Conservation (phyloP, 2,113 vertebrate genomes). For the Melanotaenia duboulayi region DNA sequence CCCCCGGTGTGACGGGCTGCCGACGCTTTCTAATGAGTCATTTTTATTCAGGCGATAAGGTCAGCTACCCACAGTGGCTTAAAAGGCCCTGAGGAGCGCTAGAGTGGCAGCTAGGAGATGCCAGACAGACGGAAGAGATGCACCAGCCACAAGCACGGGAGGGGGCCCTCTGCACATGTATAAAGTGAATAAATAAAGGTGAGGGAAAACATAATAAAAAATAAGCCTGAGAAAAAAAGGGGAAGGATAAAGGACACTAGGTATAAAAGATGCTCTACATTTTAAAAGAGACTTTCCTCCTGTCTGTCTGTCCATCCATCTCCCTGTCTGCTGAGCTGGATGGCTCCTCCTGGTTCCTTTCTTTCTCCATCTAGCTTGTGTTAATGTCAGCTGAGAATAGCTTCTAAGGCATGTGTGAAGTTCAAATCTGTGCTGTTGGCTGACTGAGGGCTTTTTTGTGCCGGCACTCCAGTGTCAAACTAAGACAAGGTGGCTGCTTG, state of each 20-base stretch:
- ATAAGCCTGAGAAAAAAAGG: slow-evolving; percentile 21
- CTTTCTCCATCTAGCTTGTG: slow-evolving; percentile 62
- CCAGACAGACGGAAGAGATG: slow-evolving; percentile 60
- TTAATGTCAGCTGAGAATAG: slow-evolving; percentile 77
- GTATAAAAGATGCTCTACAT: slow-evolving; percentile 46
- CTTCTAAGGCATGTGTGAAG: slow-evolving; percentile 76
- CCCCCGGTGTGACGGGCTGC: slow-evolving; percentile 67
- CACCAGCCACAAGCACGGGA: slow-evolving; percentile 27
- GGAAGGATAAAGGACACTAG: background rate
- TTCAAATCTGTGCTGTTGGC: slow-evolving; percentile 64
- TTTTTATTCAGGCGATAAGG: slow-evolving; percentile 82
- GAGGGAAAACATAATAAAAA: slow-evolving; percentile 3
- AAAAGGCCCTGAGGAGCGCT: slow-evolving; percentile 75
- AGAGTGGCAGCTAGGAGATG: slow-evolving; percentile 68
- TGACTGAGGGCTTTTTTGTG: slow-evolving; percentile 43
- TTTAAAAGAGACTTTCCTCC: slow-evolving; percentile 54
- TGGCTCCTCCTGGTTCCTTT: slow-evolving; percentile 40
- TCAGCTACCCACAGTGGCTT: slow-evolving; percentile 77
- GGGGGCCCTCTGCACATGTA: slow-evolving; percentile 24
- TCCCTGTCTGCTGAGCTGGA: slow-evolving; percentile 16
- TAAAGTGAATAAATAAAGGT: slow-evolving; percentile 33
- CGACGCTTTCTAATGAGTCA: slow-evolving; percentile 74
- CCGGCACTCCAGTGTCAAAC: slow-evolving; percentile 68
- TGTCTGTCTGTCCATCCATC: slow-evolving; percentile 25
- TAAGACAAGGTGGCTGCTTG: slow-evolving; percentile 55